Conservation (phyloP, 2,797 vertebrate genomes). For the Epinephelus malabaricus region DNA sequence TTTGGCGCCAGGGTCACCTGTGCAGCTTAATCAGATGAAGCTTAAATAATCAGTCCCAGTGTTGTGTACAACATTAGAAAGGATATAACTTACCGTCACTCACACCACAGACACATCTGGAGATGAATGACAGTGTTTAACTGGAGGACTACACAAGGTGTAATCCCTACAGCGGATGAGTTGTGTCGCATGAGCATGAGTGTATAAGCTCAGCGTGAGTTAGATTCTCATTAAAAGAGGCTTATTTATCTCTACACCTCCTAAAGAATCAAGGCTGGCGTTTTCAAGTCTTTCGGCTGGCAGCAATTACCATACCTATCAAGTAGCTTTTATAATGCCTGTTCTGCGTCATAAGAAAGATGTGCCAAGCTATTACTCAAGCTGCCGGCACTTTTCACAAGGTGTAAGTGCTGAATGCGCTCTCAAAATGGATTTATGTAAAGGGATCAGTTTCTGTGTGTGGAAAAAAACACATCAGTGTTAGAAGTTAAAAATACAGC, state of each 20-base stretch:
- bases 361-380: slow-evolving; percentile 69
- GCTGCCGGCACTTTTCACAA: slow-evolving; percentile 65
- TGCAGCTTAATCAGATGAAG: slow-evolving; percentile 4
- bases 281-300: slow-evolving; percentile 74
- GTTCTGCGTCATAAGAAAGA: slow-evolving; percentile 68
- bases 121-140: slow-evolving; percentile 66
- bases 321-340: slow-evolving; percentile 71
- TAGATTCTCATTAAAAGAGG: slow-evolving; percentile 82
- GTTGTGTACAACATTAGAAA: slow-evolving; percentile 6
- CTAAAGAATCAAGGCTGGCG: slow-evolving; percentile 75
- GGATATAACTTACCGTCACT: slow-evolving; percentile 23
- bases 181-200: slow-evolving; percentile 67
- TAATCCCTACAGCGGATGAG: slow-evolving; percentile 75
- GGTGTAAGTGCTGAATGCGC: slow-evolving; percentile 51
- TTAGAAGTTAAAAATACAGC: slow-evolving; percentile 69
- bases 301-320: slow-evolving; percentile 81
- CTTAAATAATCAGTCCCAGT: slow-evolving; percentile 3
- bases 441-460: slow-evolving; percentile 55
- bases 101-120: slow-evolving; percentile 34
- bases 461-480: slow-evolving; percentile 26
- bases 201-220: slow-evolving; percentile 75
- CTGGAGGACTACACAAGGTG: slow-evolving; percentile 61
- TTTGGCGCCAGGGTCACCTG: not conserved
- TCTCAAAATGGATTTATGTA: slow-evolving; percentile 65
- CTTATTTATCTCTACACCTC: slow-evolving; percentile 80